A percentile compares a stretch with the other conserved stretches of the same genome.
These are phyloP conservation scores for Gadus macrocephalus DNA, from an alignment of 2,113 vertebrate species.

Conservation along the genomic window DNA sequence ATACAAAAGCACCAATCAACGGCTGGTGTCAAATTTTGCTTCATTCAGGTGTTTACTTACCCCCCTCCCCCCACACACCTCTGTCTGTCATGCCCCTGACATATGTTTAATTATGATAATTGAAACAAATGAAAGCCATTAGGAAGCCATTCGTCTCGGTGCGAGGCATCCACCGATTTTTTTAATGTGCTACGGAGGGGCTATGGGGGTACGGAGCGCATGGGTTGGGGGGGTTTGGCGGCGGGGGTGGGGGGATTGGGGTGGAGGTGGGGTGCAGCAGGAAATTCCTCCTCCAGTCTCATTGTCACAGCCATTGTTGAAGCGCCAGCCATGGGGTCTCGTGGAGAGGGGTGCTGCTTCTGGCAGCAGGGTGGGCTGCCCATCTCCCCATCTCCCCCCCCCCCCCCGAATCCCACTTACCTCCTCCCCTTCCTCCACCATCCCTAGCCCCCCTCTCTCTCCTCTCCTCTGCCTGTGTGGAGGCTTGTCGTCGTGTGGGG, in stretches of 20 bases:
- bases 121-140: slow-evolving; percentile 68
- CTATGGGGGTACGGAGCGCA: no score
- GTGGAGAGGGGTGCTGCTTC: slow-evolving; percentile 52
- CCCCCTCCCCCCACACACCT: slow-evolving; percentile 4
- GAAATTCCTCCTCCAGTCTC: slow-evolving; percentile 64
- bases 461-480: slow-evolving; percentile 34
- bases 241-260: background rate
- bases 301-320: slow-evolving; percentile 67
- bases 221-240: no score
- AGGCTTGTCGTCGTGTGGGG: slow-evolving; percentile 63
- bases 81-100: slow-evolving; percentile 51
- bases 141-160: slow-evolving; percentile 56
- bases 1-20: no score
- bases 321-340: slow-evolving; percentile 51
- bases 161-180: slow-evolving; percentile 27
- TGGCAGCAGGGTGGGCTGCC: slow-evolving; percentile 41
- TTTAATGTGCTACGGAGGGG: slow-evolving; percentile 47
- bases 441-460: background rate
- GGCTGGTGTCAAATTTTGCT: no score
- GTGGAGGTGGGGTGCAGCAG: background rate
- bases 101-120: slow-evolving; percentile 70
- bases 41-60: no score
- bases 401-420: background rate
- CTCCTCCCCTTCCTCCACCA: background rate
- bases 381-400: background rate